Evolutionary conservation across 1,140 invertebrate genomes (phyloP), one percentile per base, ranked within the genome.

Genomic region (Ostrea edulis): DNA sequence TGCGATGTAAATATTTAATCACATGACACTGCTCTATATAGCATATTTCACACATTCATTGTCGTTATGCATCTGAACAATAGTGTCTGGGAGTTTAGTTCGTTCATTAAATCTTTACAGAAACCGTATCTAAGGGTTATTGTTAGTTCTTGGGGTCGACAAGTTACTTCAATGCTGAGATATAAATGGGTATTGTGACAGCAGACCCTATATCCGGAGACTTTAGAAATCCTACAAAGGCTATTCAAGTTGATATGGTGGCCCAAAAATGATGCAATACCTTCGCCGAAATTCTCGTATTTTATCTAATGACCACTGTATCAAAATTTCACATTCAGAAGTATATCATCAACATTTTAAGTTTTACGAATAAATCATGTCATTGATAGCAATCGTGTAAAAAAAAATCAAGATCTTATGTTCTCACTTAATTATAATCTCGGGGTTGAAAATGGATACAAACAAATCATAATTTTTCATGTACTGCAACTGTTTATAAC

Each of bases 211-310:
- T 14, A 14, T 29, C 68, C 12, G 65, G 8, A 77, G 0, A 29
- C 25, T 35, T 77, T 44, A 14, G 22, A 77, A 29, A 35, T 22
- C 55, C 29, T 25, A 29, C 29, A 62, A 62, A 62, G n/a, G 55
- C 14, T n/a, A 62, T 20, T 7, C 2, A 77, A 14, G 14, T 35
- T 35, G 29, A 25, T 29, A 25, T 77, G 35, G 68, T 29, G 25
- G 11, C 65, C 65, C 22, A 77, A 35, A 77, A 9, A 77, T 77
- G 68, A 77, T 77, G 68, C 29, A 77, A 77, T 77, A 77, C 68
- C 17, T 62, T 62, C n/a, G 35, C 35, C 35, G 35, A 44, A 44
- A 44, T 44, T 44, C 35, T 44, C 5, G 35, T 44, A 44, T 44
- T 44, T 44, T 44, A 44, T 44, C 5, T 5, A 44, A 44, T 44